Evolutionary conservation across 2,113 vertebrate species (phyloP).

Genomic region (Dermatemys mawii): DNA sequence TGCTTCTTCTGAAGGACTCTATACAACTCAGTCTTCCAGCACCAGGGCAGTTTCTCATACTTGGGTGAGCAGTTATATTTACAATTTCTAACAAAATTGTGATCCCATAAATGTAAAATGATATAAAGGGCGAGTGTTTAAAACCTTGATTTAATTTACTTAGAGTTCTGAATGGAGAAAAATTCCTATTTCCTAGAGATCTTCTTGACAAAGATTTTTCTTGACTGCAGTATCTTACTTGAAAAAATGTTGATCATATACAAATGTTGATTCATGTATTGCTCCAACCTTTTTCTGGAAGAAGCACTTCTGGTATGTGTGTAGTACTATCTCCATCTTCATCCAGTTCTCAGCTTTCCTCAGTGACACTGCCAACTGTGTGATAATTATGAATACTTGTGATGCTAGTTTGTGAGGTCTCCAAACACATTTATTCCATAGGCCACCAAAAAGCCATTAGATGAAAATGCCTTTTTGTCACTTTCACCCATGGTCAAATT

Average conservation of each 20-base stretch:
- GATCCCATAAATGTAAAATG: background rate
- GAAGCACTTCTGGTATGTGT: background rate
- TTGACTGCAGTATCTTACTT: background rate
- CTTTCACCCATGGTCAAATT: background rate
- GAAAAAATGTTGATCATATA: background rate
- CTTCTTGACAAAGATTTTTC: background rate
- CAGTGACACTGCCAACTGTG: background rate
- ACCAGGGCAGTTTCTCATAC: constrained; percentile 95
- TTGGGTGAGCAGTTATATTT: constrained; percentile 84
- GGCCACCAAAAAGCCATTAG: background rate
- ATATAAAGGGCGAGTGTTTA: background rate
- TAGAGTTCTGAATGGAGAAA: background rate
- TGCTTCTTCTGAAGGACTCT: constrained; percentile 94
- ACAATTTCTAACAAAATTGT: background rate
- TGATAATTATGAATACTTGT: background rate
- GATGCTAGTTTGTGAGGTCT: background rate
- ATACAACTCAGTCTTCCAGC: constrained; percentile 93
- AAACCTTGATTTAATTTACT: background rate
- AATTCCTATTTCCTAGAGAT: background rate
- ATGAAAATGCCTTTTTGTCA: background rate
- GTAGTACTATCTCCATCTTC: background rate
- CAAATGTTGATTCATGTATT: background rate
- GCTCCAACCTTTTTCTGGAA: background rate
- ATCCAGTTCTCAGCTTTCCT: background rate
- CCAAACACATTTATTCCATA: background rate